Conservation (phyloP, 2,797 vertebrate species). For the Acipenser oxyrinchus region DNA sequence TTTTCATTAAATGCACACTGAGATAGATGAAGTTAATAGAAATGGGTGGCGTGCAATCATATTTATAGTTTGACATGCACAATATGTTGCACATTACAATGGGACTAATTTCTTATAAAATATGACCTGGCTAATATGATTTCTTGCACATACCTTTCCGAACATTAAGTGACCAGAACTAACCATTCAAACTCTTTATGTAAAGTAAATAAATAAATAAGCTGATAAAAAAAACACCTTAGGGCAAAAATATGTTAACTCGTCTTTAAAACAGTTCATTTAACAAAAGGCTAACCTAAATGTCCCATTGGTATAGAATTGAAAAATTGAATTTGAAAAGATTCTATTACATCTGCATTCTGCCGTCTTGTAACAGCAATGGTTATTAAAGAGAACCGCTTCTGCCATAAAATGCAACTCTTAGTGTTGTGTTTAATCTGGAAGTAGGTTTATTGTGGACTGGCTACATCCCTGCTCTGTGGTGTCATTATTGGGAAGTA, state of each 20-base stretch:
- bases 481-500: slow-evolving; percentile 42
- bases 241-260: neutral
- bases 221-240: no score
- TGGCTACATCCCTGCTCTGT: slow-evolving; percentile 26
- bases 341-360: slow-evolving; percentile 1
- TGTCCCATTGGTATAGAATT: no score
- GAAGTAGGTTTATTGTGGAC: slow-evolving; percentile 46
- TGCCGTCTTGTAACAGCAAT: slow-evolving; percentile 43
- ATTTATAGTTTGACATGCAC: neutral
- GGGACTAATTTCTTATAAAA: slow-evolving; percentile 1
- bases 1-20: slow-evolving; percentile 7
- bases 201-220: no score
- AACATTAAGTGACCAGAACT: neutral
- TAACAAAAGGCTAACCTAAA: no score
- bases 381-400: slow-evolving; percentile 23
- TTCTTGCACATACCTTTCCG: neutral
- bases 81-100: neutral
- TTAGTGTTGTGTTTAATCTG: slow-evolving; percentile 51
- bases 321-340: no score
- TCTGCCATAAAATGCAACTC: slow-evolving; percentile 47
- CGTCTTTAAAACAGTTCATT: neutral
- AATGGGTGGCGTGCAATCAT: neutral
- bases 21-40: slow-evolving; percentile 12
- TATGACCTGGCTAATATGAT: neutral
- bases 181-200: no score